phyloP scores from a whole-genome alignment of 2,888 invertebrate species.

The Baccha elongata region DNA sequence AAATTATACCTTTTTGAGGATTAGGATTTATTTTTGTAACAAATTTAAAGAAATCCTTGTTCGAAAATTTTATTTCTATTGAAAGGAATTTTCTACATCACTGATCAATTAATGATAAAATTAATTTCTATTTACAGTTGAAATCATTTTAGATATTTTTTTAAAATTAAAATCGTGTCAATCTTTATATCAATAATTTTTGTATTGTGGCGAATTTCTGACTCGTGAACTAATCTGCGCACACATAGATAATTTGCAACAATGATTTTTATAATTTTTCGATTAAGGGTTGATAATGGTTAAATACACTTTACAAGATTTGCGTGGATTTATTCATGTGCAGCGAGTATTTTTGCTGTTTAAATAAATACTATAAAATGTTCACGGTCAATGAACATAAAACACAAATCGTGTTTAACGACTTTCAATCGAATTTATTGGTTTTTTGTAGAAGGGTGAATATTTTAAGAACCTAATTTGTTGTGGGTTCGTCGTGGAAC shows the following conservation, averaged over 20 bases:
- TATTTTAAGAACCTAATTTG: conserved; percentile 23
- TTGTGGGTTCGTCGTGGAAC: conserved; percentile 18
- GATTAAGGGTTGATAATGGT: conserved; percentile 27
- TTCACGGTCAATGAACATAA: conserved; percentile 22
- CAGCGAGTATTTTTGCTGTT: neutral
- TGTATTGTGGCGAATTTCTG: conserved; percentile 46
- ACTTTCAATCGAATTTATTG: conserved; percentile 26
- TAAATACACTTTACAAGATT: conserved; percentile 12
- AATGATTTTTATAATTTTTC: conserved; percentile 15
- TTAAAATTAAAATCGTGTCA: conserved; percentile 5
- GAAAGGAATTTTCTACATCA: conserved; percentile 39
- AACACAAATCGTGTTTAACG: neutral
- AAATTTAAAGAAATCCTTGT: neutral
- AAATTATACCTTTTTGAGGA: conserved; percentile 36
- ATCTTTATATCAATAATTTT: neutral
- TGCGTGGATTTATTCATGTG: conserved; percentile 5
- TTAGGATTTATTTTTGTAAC: conserved; percentile 38
- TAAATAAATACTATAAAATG: neutral
- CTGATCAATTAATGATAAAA: conserved; percentile 39
- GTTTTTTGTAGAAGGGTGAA: conserved; percentile 25
- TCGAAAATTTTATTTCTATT: conserved; percentile 4
- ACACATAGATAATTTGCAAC: conserved; percentile 32
- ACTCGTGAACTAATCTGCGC: conserved; percentile 52
- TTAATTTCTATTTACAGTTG: conserved; percentile 30
- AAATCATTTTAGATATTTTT: conserved; percentile 1